phyloP scores from a whole-genome alignment of 2,797 vertebrate species.

The Lagorchestes hirsutus region DNA sequence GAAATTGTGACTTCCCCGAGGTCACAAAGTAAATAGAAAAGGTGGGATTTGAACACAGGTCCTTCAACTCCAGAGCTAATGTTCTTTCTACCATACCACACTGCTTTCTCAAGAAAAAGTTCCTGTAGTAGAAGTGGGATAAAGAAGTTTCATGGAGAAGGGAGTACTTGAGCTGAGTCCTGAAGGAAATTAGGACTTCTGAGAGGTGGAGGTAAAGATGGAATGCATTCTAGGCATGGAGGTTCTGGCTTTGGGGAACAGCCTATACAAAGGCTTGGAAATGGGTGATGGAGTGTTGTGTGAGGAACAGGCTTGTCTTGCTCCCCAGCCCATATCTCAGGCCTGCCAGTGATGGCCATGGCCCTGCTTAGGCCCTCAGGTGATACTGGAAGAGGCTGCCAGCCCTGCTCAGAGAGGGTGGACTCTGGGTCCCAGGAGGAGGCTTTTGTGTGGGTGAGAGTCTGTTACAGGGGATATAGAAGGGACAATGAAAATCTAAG shows the following conservation, averaged over 20 bases:
- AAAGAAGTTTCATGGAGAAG: background rate
- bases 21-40: background rate
- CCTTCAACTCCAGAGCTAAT: background rate
- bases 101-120: background rate
- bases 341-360: background rate
- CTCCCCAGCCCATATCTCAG: background rate
- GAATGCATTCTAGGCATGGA: background rate
- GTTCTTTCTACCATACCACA: too few relatives aligned
- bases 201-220: background rate
- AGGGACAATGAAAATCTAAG: accelerated
- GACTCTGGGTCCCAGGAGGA: background rate
- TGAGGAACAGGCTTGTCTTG: background rate
- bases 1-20: background rate
- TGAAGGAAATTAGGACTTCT: background rate
- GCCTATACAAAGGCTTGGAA: background rate
- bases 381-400: too few relatives aligned
- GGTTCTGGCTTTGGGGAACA: background rate
- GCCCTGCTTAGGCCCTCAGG: background rate
- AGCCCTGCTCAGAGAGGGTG: background rate
- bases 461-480: background rate
- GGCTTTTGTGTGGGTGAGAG: background rate
- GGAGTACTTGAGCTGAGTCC: background rate
- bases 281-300: background rate
- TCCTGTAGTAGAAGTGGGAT: background rate
- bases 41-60: background rate